Percentiles rank a stretch among this genome's conserved stretches.
Conservation (phyloP, 1,140 invertebrate species). For the Zaprionus inermis region DNA sequence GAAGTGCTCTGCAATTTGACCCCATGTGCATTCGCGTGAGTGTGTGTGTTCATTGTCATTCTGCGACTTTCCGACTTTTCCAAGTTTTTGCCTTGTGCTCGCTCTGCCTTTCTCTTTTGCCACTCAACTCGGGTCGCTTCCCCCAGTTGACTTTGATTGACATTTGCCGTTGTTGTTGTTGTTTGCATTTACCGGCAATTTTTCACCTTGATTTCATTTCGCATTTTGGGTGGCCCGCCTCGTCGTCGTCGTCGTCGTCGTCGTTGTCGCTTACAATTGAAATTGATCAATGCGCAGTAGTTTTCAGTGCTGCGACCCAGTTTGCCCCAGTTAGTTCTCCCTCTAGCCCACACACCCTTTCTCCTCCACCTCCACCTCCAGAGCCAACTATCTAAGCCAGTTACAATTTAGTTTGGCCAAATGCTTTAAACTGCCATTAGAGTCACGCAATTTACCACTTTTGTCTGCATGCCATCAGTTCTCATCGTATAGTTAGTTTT, state of each 20-base stretch:
- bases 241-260: not conserved
- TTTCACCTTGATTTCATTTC: slow-evolving; percentile 59
- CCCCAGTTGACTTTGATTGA: slow-evolving; percentile 77
- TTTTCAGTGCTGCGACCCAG: slow-evolving; percentile 57
- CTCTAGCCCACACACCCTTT: not conserved
- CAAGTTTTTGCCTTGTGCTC: slow-evolving; percentile 24
- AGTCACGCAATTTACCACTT: slow-evolving; percentile 62
- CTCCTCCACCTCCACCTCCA: too few relatives aligned
- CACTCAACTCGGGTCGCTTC: slow-evolving; percentile 57
- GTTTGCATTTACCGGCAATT: slow-evolving; percentile 74
- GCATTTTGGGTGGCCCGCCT: slow-evolving; percentile 62
- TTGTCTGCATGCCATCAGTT: slow-evolving; percentile 19
- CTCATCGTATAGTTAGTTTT: slow-evolving; percentile 3
- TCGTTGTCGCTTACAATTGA: slow-evolving; percentile 40
- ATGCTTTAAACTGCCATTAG: slow-evolving; percentile 40
- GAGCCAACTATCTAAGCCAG: slow-evolving; percentile 9
- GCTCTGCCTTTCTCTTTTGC: slow-evolving; percentile 71
- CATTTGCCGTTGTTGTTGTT: slow-evolving; percentile 47
- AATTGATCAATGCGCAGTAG: slow-evolving; percentile 56
- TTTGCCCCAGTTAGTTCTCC: slow-evolving; percentile 23
- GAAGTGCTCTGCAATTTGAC: slow-evolving; percentile 50
- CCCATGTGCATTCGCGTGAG: slow-evolving; percentile 14
- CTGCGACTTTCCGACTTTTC: slow-evolving; percentile 32
- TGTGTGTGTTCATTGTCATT: slow-evolving; percentile 46
- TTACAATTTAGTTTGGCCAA: slow-evolving; percentile 31